phyloP scores from a whole-genome alignment of 2,797 vertebrate genomes.

The Neomorphus geoffroyi region DNA sequence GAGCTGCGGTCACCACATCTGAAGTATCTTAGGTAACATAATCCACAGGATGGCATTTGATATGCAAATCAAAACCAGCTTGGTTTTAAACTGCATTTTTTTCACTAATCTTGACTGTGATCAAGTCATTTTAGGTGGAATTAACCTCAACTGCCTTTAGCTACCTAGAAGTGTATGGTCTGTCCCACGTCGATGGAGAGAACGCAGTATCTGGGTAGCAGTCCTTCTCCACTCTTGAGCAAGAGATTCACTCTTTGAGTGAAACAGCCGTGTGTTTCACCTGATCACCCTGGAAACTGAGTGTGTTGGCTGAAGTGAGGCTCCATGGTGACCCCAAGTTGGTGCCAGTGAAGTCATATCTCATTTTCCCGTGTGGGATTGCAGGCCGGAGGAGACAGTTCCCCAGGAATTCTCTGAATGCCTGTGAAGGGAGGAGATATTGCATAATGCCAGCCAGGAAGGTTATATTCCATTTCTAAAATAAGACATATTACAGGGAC shows the following conservation, averaged over 20 bases:
- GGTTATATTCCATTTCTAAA: slow-evolving; percentile 8
- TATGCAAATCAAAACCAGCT: neutral
- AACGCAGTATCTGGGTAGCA: rapidly evolving
- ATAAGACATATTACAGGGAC: neutral
- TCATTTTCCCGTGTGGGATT: neutral
- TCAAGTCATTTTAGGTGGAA: neutral
- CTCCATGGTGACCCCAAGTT: neutral
- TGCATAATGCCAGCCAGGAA: slow-evolving; percentile 13
- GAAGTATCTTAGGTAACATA: neutral
- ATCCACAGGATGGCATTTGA: neutral
- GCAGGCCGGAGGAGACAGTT: neutral
- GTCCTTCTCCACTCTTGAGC: neutral
- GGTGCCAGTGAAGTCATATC: slow-evolving; percentile 42
- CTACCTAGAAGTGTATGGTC: neutral
- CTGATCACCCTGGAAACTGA: neutral
- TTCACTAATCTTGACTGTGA: neutral
- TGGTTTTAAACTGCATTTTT: neutral
- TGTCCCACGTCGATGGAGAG: neutral
- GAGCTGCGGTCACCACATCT: rapidly evolving
- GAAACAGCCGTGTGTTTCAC: neutral
- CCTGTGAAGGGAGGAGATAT: neutral
- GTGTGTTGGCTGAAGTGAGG: neutral
- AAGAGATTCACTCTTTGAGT: neutral
- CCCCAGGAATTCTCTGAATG: neutral
- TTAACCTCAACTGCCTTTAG: neutral